Evolutionary conservation across 1,140 invertebrate species (phyloP), one percentile per base, ranked within the genome.

Genomic region (Holotrichia oblita): DNA sequence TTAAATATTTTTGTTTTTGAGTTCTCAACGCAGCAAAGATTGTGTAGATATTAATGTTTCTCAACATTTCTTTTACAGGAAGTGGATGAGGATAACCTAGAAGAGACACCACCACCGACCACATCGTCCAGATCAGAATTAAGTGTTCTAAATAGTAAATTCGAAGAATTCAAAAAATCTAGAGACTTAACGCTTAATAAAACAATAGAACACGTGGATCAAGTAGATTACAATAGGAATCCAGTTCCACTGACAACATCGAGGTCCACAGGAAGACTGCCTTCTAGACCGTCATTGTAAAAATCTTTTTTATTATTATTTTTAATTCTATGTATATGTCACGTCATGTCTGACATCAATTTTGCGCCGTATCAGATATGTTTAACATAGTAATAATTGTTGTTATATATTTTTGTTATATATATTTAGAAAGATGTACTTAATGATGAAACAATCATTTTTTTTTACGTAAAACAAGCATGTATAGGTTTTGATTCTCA

Each of bases 51-150:
- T n/a, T n/a, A n/a, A n/a, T n/a, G n/a, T n/a, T n/a, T n/a, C n/a
- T n/a, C n/a, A n/a, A n/a, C n/a, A n/a, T 42, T 22, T 79, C 48
- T 82, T 79, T 86, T 87, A 0, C 83, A 91, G 90, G 90, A 91
- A 85, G 90, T 91, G n/a, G 90, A 91, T 80, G 90, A 91, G 81
- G 90, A 91, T 27, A 90, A 89, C 74, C 81, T 89, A 8, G 85
- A 87, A 42, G 87, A 87, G 64, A 44, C 81, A 20, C 79, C 82
- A 73, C 84, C 84, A 44, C 75, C 82, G 24, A 81, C 83, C 0
- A 83, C 85, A 44, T 81, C 80, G 3, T 83, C 84, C 8, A 82
- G 82, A 44, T 83, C 86, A 40, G 85, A 87, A 80, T 81, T 86
- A 76, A 85, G 84, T 22, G 80, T 86, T 81, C 82, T 85, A 77